phyloP scores from a whole-genome alignment of 2,888 invertebrate species.

The Diarsia mendica region DNA sequence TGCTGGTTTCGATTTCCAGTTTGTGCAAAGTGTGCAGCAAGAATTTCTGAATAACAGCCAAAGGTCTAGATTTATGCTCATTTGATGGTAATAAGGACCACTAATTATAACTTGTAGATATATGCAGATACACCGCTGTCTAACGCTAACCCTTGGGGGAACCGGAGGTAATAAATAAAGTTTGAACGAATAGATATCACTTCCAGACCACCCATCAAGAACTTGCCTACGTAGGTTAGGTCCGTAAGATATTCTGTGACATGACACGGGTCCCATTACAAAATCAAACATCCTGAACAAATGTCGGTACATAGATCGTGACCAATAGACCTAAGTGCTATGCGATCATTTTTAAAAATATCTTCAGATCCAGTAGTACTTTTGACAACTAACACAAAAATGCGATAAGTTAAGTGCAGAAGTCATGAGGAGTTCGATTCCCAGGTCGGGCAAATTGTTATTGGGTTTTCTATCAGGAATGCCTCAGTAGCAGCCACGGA shows the following conservation, averaged over 20 bases:
- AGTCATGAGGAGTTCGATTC: too few species aligned
- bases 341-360: background rate
- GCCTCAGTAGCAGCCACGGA: too few species aligned
- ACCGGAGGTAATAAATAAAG: background rate
- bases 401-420: too few species aligned
- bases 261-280: constrained; percentile 8
- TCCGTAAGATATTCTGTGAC: constrained; percentile 6
- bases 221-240: background rate
- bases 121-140: background rate
- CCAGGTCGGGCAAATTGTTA: too few species aligned
- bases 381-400: background rate
- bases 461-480: too few species aligned
- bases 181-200: background rate
- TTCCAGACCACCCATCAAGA: background rate
- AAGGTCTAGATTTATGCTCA: background rate
- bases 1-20: too few species aligned
- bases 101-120: background rate
- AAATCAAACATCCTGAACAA: constrained; percentile 11
- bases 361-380: background rate
- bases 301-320: background rate
- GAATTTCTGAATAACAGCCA: background rate
- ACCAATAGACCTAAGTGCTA: background rate
- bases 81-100: background rate
- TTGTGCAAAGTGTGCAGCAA: too few species aligned
- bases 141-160: background rate